A percentile compares a stretch with the other conserved stretches of the same genome.
phyloP scores from a whole-genome alignment of 2,888 invertebrate genomes.

The Leptogaster cylindrica region DNA sequence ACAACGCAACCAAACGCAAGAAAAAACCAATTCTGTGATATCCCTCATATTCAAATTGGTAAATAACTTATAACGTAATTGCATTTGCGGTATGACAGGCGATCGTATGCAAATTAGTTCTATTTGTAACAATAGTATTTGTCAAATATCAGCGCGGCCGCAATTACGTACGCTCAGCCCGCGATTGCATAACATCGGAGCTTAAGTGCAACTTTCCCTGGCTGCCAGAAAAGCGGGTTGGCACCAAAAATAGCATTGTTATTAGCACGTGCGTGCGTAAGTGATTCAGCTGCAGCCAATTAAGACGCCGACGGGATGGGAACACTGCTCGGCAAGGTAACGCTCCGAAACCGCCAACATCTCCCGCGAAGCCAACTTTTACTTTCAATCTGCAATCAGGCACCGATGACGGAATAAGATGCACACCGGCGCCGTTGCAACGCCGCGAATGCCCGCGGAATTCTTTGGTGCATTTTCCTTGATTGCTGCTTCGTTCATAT shows the following conservation, averaged over 20 bases:
- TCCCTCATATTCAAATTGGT: no score
- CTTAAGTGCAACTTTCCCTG: conserved; percentile 5
- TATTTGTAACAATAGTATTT: conserved; percentile 4
- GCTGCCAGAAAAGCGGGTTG: neutral
- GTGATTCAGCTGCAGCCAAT: conserved; percentile 11
- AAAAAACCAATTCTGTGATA: no score
- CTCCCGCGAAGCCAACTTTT: conserved; percentile 1
- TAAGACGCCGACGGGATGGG: neutral
- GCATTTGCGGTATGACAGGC: no score
- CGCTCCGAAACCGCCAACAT: neutral
- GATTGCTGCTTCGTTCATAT: no score
- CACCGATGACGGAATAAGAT: no score
- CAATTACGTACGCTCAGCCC: no score
- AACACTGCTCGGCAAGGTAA: neutral
- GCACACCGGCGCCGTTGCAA: no score
- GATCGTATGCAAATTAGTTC: conserved; percentile 4
- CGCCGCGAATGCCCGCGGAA: no score
- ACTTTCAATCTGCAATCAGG: no score
- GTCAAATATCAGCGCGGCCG: neutral
- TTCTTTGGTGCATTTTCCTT: no score
- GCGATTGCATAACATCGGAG: conserved; percentile 10
- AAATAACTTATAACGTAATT: no score
- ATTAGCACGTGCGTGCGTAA: neutral
- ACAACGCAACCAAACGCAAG: no score
- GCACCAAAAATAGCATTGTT: neutral